These are phyloP conservation scores for Euplexia lucipara DNA, from an alignment of 2,888 invertebrate species.

Conservation along the genomic window DNA sequence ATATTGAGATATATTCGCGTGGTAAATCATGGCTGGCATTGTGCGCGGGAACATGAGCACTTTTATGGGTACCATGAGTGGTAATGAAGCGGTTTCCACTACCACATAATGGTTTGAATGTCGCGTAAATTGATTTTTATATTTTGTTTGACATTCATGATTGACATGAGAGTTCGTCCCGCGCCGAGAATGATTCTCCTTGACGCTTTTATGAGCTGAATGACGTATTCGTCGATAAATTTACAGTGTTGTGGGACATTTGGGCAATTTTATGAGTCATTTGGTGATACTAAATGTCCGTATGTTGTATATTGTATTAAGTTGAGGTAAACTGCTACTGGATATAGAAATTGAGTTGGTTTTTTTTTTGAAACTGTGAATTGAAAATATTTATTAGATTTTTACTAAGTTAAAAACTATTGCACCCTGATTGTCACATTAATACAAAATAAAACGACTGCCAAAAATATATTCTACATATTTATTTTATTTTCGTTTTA, in stretches of 20 bases:
- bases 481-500: conserved; percentile 3
- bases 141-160: conserved; percentile 90
- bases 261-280: conserved; percentile 89
- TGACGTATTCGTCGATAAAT: conserved; percentile 84
- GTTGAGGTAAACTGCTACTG: conserved; percentile 72
- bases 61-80: conserved; percentile 81
- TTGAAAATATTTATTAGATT: neutral
- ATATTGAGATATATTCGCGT: conserved; percentile 78
- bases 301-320: conserved; percentile 77
- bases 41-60: conserved; percentile 74
- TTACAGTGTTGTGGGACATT: conserved; percentile 88
- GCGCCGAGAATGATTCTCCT: conserved; percentile 68
- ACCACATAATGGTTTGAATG: conserved; percentile 83
- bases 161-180: conserved; percentile 83
- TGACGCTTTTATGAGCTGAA: conserved; percentile 84
- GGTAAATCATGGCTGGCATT: conserved; percentile 82
- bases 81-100: conserved; percentile 88
- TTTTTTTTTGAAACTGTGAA: conserved; percentile 3
- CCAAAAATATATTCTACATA: neutral
- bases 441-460: conserved; percentile 1
- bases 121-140: conserved; percentile 89
- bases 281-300: conserved; percentile 84
- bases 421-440: neutral
- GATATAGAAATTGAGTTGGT: conserved; percentile 32
- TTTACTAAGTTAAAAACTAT: neutral